Conservation (phyloP, 2,888 invertebrate genomes). For the Pseudeuparius sepicola region DNA sequence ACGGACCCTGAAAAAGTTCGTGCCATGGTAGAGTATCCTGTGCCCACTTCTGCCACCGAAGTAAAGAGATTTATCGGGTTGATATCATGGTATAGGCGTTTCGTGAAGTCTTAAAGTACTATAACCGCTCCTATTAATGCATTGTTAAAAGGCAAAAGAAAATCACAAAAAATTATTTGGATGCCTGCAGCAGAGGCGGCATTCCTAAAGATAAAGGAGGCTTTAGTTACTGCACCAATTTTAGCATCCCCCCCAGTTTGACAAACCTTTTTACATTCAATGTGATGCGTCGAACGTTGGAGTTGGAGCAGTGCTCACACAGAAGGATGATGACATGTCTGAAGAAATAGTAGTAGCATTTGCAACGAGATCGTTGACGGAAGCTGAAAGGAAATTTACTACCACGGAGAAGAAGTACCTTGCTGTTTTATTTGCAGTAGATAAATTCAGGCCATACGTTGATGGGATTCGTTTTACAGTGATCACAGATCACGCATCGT, state of each 20-base stretch:
- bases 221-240: constrained; percentile 15
- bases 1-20: constrained; percentile 8
- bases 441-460: too few species aligned
- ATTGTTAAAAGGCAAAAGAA: constrained; percentile 8
- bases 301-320: neutral
- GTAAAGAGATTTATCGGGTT: constrained; percentile 11
- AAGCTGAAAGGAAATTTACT: constrained; percentile 1
- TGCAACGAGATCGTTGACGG: neutral
- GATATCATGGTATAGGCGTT: constrained; percentile 17
- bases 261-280: constrained; percentile 4
- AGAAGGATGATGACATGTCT: neutral
- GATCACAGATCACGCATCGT: too few species aligned
- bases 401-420: neutral
- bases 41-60: constrained; percentile 12
- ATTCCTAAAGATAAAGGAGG: constrained; percentile 12
- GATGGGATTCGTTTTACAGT: too few species aligned
- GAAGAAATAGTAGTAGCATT: neutral
- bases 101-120: constrained; percentile 9
- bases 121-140: constrained; percentile 7
- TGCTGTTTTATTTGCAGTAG: too few species aligned
- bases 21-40: constrained; percentile 12
- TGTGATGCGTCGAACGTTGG: constrained; percentile 7
- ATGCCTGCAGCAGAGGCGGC: constrained; percentile 9
- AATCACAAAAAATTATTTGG: constrained; percentile 10
- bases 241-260: constrained; percentile 20